phyloP scores from a whole-genome alignment of 2,888 invertebrate species.

The Athalia circularis region DNA sequence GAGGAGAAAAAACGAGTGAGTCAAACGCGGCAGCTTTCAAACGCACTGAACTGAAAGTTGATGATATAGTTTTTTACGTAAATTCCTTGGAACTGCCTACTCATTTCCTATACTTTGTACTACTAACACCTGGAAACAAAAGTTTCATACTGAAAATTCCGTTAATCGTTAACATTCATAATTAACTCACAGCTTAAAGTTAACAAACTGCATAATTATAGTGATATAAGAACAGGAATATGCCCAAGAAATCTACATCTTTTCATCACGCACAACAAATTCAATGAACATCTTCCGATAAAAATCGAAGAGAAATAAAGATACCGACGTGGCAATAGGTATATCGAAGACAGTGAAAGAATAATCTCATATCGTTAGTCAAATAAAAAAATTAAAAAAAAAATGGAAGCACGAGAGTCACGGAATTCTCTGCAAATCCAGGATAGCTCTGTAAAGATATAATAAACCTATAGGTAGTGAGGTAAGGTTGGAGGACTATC shows the following conservation, averaged over 20 bases:
- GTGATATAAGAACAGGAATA: neutral
- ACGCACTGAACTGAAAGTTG: slow-evolving; percentile 33
- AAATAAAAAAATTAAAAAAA: neutral
- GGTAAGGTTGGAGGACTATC: slow-evolving; percentile 20
- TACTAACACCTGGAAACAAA: slow-evolving; percentile 23
- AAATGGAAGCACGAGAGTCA: neutral
- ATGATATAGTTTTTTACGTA: slow-evolving; percentile 31
- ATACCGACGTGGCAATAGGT: no score
- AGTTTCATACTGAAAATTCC: slow-evolving; percentile 17
- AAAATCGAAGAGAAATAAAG: no score
- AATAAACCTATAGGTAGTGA: neutral
- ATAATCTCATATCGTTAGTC: no score
- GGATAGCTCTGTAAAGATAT: neutral
- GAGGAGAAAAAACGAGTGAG: slow-evolving; percentile 23
- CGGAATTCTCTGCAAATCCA: neutral
- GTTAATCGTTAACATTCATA: neutral
- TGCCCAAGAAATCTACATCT: neutral
- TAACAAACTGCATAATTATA: neutral
- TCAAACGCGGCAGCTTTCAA: slow-evolving; percentile 38
- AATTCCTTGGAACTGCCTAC: neutral
- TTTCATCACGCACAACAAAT: no score
- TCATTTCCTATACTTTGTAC: neutral
- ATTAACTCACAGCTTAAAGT: neutral
- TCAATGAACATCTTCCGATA: no score
- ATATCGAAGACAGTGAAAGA: no score